Evolutionary conservation across 2,888 invertebrate genomes (phyloP).

Genomic region (Lasioglossum oenotherae): DNA sequence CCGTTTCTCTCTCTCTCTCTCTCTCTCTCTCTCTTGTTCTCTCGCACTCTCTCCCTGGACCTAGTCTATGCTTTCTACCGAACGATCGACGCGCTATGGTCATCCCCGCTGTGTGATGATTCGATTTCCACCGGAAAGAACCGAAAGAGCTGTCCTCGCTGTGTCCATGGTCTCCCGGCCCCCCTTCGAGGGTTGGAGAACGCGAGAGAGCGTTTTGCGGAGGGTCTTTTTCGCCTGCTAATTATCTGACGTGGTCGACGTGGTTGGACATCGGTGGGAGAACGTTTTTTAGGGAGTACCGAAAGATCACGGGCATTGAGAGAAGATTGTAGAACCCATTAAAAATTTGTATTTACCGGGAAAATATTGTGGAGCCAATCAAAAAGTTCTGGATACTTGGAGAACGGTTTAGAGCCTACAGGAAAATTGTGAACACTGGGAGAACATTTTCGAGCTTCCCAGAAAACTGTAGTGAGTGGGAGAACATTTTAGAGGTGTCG

Average conservation of each 20-base stretch:
- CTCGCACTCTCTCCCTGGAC: constrained; percentile 32
- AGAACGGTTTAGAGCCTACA: too few species aligned
- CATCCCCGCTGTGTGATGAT: not conserved
- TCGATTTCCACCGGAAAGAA: constrained; percentile 2
- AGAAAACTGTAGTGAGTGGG: too few species aligned
- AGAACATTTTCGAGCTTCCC: not conserved
- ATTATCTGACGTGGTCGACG: not conserved
- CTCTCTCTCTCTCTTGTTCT: constrained; percentile 21
- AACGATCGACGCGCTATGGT: constrained; percentile 21
- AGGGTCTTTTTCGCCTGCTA: not conserved
- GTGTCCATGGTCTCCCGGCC: not conserved
- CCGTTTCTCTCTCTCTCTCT: constrained; percentile 22
- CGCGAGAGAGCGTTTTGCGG: not conserved
- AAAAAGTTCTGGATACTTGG: too few species aligned
- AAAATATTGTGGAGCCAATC: not conserved
- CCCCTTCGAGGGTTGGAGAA: constrained; percentile 9
- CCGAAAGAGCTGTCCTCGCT: constrained; percentile 8
- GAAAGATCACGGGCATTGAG: not conserved
- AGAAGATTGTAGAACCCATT: not conserved
- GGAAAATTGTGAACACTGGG: not conserved
- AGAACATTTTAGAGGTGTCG: not conserved
- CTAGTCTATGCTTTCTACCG: constrained; percentile 19
- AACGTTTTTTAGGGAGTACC: not conserved
- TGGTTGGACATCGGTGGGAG: not conserved
- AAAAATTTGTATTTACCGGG: not conserved